These are phyloP conservation scores for Erythrolamprus reginae DNA, from an alignment of 2,113 vertebrate genomes.

Conservation along the genomic window DNA sequence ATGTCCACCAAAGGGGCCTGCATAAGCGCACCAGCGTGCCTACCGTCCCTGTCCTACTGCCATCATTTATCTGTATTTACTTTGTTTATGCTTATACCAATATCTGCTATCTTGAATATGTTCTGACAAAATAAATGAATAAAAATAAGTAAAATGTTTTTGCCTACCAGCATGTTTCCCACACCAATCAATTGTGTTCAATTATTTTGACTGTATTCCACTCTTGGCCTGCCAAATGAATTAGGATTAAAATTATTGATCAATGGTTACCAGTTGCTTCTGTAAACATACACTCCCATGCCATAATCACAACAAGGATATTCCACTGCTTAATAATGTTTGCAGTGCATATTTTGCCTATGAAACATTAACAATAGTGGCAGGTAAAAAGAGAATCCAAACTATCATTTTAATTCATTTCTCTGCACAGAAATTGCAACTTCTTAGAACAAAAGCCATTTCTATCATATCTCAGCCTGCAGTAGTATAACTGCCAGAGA, in stretches of 20 bases:
- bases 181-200: background rate
- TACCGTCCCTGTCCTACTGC: too few species aligned
- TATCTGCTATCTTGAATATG: too few species aligned
- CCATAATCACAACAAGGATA: background rate
- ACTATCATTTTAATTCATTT: background rate
- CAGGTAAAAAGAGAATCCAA: background rate
- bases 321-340: background rate
- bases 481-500: background rate
- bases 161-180: background rate
- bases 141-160: too few species aligned
- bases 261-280: background rate
- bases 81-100: too few species aligned
- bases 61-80: too few species aligned
- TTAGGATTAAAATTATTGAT: background rate
- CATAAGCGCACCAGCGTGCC: too few species aligned
- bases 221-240: background rate
- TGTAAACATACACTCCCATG: background rate
- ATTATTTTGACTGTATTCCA: background rate
- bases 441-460: background rate
- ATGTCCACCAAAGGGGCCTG: background rate
- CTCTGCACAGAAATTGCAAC: background rate
- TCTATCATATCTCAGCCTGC: background rate
- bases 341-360: background rate
- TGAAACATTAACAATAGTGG: background rate
- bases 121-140: too few species aligned